Conservation (phyloP, 2,888 invertebrate species). For the Anthrax anthrax region DNA sequence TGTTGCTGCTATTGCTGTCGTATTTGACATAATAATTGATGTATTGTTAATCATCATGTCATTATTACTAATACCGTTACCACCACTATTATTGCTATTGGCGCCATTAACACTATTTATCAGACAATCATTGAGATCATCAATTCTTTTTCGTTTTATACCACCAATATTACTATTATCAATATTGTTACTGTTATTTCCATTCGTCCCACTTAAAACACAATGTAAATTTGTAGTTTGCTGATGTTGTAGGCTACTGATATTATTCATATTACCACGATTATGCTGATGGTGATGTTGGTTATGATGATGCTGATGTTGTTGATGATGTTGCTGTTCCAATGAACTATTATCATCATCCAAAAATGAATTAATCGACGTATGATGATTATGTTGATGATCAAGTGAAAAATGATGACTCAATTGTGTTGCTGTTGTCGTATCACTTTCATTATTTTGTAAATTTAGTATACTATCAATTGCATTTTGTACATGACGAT, state of each 20-base stretch:
- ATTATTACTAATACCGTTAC: slow-evolving; percentile 15
- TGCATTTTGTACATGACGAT: slow-evolving; percentile 64
- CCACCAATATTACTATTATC: background rate
- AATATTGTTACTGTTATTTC: slow-evolving; percentile 17
- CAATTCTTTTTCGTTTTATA: slow-evolving; percentile 19
- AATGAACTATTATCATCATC: slow-evolving; percentile 31
- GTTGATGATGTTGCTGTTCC: slow-evolving; percentile 22
- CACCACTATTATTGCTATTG: slow-evolving; percentile 14
- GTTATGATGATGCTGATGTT: background rate
- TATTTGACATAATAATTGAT: slow-evolving; percentile 9
- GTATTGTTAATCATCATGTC: slow-evolving; percentile 18
- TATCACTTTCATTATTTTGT: slow-evolving; percentile 39
- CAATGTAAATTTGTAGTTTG: slow-evolving; percentile 1
- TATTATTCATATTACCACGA: slow-evolving; percentile 5
- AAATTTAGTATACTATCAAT: slow-evolving; percentile 65
- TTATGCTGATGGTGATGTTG: slow-evolving; percentile 5
- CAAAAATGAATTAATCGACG: slow-evolving; percentile 31
- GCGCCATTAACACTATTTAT: slow-evolving; percentile 18
- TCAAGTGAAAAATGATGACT: slow-evolving; percentile 30
- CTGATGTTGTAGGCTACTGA: slow-evolving; percentile 6
- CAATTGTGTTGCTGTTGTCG: too few species aligned
- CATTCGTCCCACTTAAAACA: background rate
- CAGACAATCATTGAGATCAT: slow-evolving; percentile 31
- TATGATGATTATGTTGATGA: too few species aligned
- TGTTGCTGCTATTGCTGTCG: slow-evolving; percentile 4